phyloP scores from a whole-genome alignment of 2,888 invertebrate genomes.

The Drosophila meridiana region DNA sequence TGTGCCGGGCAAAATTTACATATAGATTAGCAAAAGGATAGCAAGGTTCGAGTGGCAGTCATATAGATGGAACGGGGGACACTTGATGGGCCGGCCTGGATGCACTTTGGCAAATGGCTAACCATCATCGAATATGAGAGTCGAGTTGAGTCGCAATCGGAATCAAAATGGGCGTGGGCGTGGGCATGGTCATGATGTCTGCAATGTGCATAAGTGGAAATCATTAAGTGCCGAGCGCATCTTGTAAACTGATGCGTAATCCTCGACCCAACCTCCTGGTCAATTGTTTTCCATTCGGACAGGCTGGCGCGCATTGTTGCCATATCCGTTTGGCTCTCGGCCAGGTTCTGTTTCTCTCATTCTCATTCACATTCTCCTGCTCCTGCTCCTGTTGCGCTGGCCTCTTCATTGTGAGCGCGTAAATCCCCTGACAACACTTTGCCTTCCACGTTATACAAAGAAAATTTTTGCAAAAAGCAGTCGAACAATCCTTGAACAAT shows the following conservation, averaged over 20 bases:
- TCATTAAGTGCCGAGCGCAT: slow-evolving; percentile 74
- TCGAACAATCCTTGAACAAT: slow-evolving; percentile 75
- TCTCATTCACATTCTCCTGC: not conserved
- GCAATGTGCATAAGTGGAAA: slow-evolving; percentile 76
- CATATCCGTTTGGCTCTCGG: slow-evolving; percentile 66
- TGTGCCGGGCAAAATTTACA: slow-evolving; percentile 65
- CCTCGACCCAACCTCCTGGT: slow-evolving; percentile 44
- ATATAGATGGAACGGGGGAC: slow-evolving; percentile 31
- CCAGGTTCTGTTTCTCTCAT: slow-evolving; percentile 23
- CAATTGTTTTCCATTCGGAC: slow-evolving; percentile 69
- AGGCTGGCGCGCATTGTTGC: slow-evolving; percentile 62
- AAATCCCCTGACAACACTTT: slow-evolving; percentile 81
- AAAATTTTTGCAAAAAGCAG: slow-evolving; percentile 64
- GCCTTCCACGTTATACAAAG: slow-evolving; percentile 59
- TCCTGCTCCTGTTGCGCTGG: slow-evolving; percentile 33
- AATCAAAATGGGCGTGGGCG: not conserved
- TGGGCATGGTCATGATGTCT: slow-evolving; percentile 56
- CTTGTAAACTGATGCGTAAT: slow-evolving; percentile 79
- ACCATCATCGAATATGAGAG: slow-evolving; percentile 39
- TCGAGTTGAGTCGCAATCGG: slow-evolving; percentile 1
- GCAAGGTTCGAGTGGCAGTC: slow-evolving; percentile 29
- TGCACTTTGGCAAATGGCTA: slow-evolving; percentile 58
- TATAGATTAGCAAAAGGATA: slow-evolving; percentile 74
- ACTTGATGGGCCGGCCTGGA: slow-evolving; percentile 49
- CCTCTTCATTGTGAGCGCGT: slow-evolving; percentile 62